Conservation (phyloP, 2,888 invertebrate genomes). For the Lasioglossum lativentre region DNA sequence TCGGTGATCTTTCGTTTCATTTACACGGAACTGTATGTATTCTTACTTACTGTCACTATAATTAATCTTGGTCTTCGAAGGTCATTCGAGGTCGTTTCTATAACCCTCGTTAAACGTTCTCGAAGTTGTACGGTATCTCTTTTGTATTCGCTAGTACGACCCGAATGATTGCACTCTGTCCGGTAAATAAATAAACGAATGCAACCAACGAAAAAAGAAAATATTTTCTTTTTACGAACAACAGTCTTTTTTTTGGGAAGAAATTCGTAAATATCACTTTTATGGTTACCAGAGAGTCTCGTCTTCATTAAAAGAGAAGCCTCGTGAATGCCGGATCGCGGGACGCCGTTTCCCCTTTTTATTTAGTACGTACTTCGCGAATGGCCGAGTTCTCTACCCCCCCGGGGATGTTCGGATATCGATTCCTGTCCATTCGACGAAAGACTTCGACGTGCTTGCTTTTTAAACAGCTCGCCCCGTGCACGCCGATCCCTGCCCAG, state of each 20-base stretch:
- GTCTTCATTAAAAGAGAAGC: slow-evolving; percentile 49
- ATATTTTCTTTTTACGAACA: no score
- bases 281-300: background rate
- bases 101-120: background rate
- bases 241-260: no score
- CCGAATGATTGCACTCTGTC: background rate
- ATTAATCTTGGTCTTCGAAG: background rate
- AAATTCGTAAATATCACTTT: background rate
- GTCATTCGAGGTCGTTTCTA: no score
- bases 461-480: slow-evolving; percentile 65
- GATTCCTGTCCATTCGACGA: slow-evolving; percentile 73
- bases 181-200: background rate
- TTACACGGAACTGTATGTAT: background rate
- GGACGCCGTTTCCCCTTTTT: slow-evolving; percentile 25
- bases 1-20: background rate
- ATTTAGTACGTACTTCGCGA: slow-evolving; percentile 24
- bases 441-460: slow-evolving; percentile 59
- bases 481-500: slow-evolving; percentile 44
- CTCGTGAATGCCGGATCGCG: slow-evolving; percentile 10
- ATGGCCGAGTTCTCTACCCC: slow-evolving; percentile 30
- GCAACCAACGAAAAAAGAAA: background rate
- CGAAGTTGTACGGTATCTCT: no score
- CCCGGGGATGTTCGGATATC: slow-evolving; percentile 52
- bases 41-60: background rate
- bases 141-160: fast-evolving